A percentile compares a stretch with the other conserved stretches of the same genome.
Conservation (phyloP, 2,797 vertebrate genomes). For the Lerista edwardsae region DNA sequence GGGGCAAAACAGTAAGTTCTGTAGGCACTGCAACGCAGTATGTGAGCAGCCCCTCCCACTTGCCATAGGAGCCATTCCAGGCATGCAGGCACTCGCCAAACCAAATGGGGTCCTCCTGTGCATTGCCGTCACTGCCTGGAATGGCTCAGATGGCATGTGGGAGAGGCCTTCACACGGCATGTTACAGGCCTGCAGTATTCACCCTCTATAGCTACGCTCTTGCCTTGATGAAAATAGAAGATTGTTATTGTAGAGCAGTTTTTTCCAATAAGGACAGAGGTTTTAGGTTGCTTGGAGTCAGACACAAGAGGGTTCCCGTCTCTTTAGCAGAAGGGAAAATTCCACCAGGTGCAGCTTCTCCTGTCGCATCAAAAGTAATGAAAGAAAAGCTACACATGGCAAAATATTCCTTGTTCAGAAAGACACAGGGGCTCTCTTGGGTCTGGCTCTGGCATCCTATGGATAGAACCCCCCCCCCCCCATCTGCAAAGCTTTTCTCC, state of each 20-base stretch:
- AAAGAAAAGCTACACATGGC: neutral
- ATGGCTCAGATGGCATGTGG: too few species aligned
- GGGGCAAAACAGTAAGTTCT: too few species aligned
- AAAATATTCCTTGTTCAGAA: neutral
- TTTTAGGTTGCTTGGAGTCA: slow-evolving; percentile 2
- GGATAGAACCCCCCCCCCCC: neutral
- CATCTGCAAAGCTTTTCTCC: neutral
- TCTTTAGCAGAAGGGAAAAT: neutral
- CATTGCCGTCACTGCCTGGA: too few species aligned
- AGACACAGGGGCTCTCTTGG: neutral
- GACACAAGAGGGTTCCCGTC: neutral
- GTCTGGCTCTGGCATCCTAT: neutral
- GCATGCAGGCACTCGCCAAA: too few species aligned
- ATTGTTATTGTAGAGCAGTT: neutral
- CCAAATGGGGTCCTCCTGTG: too few species aligned
- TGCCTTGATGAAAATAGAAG: neutral
- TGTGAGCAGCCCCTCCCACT: too few species aligned
- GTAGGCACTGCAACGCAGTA: too few species aligned
- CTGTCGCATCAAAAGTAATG: neutral
- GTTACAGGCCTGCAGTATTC: too few species aligned
- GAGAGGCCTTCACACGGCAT: too few species aligned
- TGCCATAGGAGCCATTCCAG: too few species aligned
- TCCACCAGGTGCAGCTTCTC: neutral
- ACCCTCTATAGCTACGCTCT: too few species aligned
- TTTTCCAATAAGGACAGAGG: neutral